phyloP scores from a whole-genome alignment of 1,140 invertebrate species.

The Lineus longissimus region DNA sequence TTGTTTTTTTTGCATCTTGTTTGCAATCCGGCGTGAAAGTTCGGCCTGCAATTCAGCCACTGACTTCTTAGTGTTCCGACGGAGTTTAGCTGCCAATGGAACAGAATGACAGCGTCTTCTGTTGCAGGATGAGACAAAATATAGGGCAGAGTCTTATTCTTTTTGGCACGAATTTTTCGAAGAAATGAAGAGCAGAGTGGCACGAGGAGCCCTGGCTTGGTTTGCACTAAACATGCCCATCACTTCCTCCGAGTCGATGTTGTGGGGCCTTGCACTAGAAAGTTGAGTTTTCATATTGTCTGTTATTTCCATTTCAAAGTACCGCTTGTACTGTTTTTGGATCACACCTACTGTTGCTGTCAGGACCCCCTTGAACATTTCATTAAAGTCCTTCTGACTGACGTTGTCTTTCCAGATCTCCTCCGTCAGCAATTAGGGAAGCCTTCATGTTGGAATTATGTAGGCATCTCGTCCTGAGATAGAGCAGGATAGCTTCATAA shows the following conservation, averaged over 20 bases:
- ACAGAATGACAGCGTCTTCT: background rate
- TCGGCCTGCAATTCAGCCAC: too few relatives aligned
- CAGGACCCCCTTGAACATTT: background rate
- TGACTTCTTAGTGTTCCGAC: background rate
- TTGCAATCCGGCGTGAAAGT: too few relatives aligned
- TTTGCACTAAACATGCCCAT: slow-evolving; percentile 8
- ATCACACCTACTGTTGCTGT: background rate
- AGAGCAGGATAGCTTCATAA: background rate
- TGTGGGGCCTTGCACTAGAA: slow-evolving; percentile 7
- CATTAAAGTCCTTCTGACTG: background rate
- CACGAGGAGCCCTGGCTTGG: background rate
- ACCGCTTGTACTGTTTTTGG: slow-evolving; percentile 5
- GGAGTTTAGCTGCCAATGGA: background rate
- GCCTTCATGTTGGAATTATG: background rate
- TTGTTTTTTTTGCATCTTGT: too few relatives aligned
- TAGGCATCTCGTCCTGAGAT: background rate
- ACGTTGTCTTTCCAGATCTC: too few relatives aligned
- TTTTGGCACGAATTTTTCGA: slow-evolving; percentile 6
- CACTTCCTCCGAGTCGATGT: slow-evolving; percentile 6
- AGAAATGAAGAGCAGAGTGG: slow-evolving; percentile 1
- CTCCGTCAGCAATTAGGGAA: background rate
- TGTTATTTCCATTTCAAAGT: background rate
- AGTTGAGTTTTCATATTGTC: slow-evolving; percentile 1
- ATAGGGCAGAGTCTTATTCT: background rate
- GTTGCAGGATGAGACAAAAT: background rate